Evolutionary conservation across 2,888 invertebrate species (phyloP), one percentile per base, ranked within the genome.

Genomic region (Anaspis maculata): DNA sequence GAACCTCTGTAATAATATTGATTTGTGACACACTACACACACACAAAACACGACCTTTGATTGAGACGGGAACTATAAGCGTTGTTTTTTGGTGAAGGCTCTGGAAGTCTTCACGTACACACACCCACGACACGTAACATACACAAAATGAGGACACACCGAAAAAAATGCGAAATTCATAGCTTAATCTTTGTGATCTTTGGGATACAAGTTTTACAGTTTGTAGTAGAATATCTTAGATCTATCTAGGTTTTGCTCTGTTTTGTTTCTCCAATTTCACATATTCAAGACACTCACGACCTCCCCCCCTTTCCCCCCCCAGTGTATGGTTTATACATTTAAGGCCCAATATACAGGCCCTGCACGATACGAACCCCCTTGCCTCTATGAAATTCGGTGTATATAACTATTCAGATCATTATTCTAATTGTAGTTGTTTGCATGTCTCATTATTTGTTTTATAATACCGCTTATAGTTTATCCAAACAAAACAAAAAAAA

Each of bases 391-490:
- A 52, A 59, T 56, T 59, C 51, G 57, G 53, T 61, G 58, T 62
- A 60, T 54, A 59, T 56, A 59, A 39, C 41, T 48, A 44, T 45
- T 47, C 42, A 44, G 42, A 50, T 44, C 46, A 45, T 41, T 45
- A 47, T 49, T 46, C 52, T 52, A 50, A 48, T 55, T 54, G 58
- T 60, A 59, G 59, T 50, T 57, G 49, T 55, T 57, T 59, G 61
- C 61, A 60, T 61, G 60, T 58, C 48, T 56, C 46, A 51, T 52
- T 42, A 39, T 57, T 59, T 57, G 52, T 58, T 59, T 59, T 56
- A 52, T 53, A 60, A 59, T n/a, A n/a, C 53, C 52, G 62, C 62
- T 62, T 62, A 61, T 62, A 61, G 62, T 62, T 62, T 61, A 57
- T 48, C 46, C 49, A 41, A 33, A 43, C 39, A 48, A 48, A 47